phyloP scores from a whole-genome alignment of 2,888 invertebrate genomes.

The Disparrhopalites patrizii region DNA sequence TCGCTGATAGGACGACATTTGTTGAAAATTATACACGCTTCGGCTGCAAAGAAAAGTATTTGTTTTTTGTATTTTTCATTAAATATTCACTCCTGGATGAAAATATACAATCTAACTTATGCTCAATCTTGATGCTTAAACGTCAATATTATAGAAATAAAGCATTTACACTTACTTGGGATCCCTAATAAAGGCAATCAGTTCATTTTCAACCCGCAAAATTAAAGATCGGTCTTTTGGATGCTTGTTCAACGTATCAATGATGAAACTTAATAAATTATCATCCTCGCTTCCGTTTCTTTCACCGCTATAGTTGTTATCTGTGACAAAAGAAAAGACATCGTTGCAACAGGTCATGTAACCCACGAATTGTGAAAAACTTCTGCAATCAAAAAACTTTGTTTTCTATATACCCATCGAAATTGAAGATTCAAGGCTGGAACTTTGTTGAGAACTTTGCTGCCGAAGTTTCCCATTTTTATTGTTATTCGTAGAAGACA shows the following conservation, averaged over 20 bases:
- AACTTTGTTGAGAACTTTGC: slow-evolving; percentile 28
- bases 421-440: slow-evolving; percentile 27
- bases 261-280: slow-evolving; percentile 64
- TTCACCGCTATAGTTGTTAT: slow-evolving; percentile 72
- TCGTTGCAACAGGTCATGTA: neutral
- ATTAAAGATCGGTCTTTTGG: slow-evolving; percentile 79
- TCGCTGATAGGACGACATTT: slow-evolving; percentile 91
- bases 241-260: slow-evolving; percentile 85
- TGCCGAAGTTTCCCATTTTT: slow-evolving; percentile 28
- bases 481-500: slow-evolving; percentile 16
- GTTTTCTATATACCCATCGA: slow-evolving; percentile 52
- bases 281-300: slow-evolving; percentile 56
- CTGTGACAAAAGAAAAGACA: slow-evolving; percentile 53
- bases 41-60: slow-evolving; percentile 59
- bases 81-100: too few relatives aligned
- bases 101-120: too few relatives aligned
- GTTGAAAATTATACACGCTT: slow-evolving; percentile 77
- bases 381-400: too few relatives aligned
- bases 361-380: neutral
- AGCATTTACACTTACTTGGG: slow-evolving; percentile 63
- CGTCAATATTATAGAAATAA: too few relatives aligned
- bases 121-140: too few relatives aligned
- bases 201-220: slow-evolving; percentile 80
- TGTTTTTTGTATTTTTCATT: too few relatives aligned
- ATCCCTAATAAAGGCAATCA: slow-evolving; percentile 78